phyloP scores from a whole-genome alignment of 2,113 vertebrate genomes.

The Sciurus niger region DNA sequence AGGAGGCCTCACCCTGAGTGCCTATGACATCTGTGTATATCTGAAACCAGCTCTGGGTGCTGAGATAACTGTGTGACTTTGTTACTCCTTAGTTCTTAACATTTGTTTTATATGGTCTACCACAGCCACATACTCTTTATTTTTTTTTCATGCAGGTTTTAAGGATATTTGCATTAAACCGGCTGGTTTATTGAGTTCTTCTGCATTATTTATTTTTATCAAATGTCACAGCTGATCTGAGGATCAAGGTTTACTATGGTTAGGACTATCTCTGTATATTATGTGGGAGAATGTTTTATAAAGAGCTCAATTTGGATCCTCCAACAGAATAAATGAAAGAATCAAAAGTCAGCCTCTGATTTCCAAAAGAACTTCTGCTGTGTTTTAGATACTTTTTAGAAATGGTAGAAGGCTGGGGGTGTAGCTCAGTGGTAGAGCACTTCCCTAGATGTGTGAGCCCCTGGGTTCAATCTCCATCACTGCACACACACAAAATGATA shows the following conservation, averaged over 20 bases:
- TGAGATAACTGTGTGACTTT: neutral
- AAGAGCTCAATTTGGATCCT: conserved; percentile 46
- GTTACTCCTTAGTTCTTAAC: neutral
- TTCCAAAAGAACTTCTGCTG: conserved; percentile 44
- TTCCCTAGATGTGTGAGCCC: neutral
- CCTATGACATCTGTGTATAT: neutral
- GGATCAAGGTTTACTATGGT: conserved; percentile 64
- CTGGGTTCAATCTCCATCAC: neutral
- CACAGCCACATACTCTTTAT: neutral
- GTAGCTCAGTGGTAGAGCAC: neutral
- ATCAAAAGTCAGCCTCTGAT: conserved; percentile 52
- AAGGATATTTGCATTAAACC: conserved; percentile 42
- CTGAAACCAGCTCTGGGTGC: neutral
- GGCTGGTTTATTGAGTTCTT: conserved; percentile 35
- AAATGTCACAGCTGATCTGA: conserved; percentile 55
- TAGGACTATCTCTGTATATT: conserved; percentile 36
- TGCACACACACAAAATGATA: neutral
- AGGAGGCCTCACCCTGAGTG: neutral
- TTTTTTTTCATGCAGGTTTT: neutral
- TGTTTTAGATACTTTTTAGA: conserved; percentile 12
- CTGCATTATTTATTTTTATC: conserved; percentile 72
- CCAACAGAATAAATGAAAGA: conserved; percentile 62
- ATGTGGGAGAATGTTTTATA: conserved; percentile 53
- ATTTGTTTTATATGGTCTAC: conserved; percentile 56
- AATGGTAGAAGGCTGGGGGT: neutral